phyloP scores from a whole-genome alignment of 2,888 invertebrate genomes.

The Anoplius nigerrimus region DNA sequence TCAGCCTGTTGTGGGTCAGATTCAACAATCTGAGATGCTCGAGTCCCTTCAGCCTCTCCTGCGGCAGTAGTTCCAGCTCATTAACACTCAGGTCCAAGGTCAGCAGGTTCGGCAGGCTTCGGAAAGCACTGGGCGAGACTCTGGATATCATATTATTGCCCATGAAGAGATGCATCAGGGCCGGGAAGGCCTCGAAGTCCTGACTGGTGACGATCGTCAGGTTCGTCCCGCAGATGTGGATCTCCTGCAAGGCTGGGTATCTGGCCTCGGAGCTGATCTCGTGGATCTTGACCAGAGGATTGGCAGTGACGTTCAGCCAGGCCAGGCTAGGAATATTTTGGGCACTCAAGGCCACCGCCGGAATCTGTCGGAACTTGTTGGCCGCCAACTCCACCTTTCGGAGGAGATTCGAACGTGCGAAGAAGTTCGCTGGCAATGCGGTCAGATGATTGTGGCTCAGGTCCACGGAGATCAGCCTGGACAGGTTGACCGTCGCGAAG shows the following conservation, averaged over 20 bases:
- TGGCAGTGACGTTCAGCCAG: slow-evolving; percentile 89
- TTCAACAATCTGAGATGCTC: slow-evolving; percentile 85
- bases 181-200: slow-evolving; percentile 90
- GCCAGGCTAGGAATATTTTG: slow-evolving; percentile 83
- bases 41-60: slow-evolving; percentile 89
- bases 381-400: slow-evolving; percentile 86
- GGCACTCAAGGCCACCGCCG: slow-evolving; percentile 85
- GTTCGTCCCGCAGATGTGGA: slow-evolving; percentile 87
- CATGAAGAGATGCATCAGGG: slow-evolving; percentile 84
- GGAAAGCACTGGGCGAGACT: slow-evolving; percentile 90
- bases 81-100: slow-evolving; percentile 89
- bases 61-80: slow-evolving; percentile 87
- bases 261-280: slow-evolving; percentile 82
- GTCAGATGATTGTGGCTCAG: slow-evolving; percentile 85
- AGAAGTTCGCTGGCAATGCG: slow-evolving; percentile 88
- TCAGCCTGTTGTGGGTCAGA: slow-evolving; percentile 88
- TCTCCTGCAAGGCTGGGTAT: slow-evolving; percentile 87
- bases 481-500: slow-evolving; percentile 85
- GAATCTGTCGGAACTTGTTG: slow-evolving; percentile 88
- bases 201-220: slow-evolving; percentile 88
- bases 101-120: slow-evolving; percentile 84
- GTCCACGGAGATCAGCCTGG: slow-evolving; percentile 84
- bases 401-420: slow-evolving; percentile 83
- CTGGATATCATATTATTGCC: slow-evolving; percentile 85
- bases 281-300: slow-evolving; percentile 86